These are phyloP conservation scores for Heliocidaris erythrogramma DNA, from an alignment of 35 echinoderm and acorn worm species.

Conservation along the genomic window DNA sequence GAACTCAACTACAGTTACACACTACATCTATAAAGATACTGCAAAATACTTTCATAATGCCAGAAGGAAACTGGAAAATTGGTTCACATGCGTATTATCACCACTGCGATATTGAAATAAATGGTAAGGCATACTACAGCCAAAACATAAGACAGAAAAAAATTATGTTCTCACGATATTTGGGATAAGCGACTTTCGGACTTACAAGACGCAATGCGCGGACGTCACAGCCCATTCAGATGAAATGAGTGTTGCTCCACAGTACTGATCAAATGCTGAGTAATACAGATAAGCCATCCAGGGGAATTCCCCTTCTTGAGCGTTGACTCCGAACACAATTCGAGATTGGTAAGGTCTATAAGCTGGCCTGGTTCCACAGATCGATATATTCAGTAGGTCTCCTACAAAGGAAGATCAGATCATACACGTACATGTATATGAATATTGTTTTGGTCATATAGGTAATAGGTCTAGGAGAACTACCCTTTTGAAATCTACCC, in stretches of 20 bases:
- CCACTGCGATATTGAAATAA: no score
- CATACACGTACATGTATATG: not conserved
- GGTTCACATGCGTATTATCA: no score
- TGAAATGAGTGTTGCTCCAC: constrained; percentile 24
- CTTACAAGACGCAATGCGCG: not conserved
- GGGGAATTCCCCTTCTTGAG: constrained; percentile 21
- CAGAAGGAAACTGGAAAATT: no score
- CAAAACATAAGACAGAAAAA: no score
- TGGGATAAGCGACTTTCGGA: not conserved
- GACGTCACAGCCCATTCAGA: constrained; percentile 16
- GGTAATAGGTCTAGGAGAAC: no score
- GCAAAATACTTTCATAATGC: no score
- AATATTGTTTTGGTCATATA: no score
- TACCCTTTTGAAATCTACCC: not conserved
- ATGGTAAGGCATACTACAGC: not conserved
- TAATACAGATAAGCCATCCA: constrained; percentile 6
- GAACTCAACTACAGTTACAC: no score
- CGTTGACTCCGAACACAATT: not conserved
- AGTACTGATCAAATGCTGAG: not conserved
- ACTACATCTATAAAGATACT: no score
- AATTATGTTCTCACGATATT: no score
- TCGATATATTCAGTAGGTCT: not conserved
- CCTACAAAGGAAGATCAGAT: not conserved
- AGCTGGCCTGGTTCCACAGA: constrained; percentile 31
- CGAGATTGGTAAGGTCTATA: constrained; percentile 6